Base-by-base conservation (phyloP, 2,888 invertebrate species). In the Suillia variegata region DNA sequence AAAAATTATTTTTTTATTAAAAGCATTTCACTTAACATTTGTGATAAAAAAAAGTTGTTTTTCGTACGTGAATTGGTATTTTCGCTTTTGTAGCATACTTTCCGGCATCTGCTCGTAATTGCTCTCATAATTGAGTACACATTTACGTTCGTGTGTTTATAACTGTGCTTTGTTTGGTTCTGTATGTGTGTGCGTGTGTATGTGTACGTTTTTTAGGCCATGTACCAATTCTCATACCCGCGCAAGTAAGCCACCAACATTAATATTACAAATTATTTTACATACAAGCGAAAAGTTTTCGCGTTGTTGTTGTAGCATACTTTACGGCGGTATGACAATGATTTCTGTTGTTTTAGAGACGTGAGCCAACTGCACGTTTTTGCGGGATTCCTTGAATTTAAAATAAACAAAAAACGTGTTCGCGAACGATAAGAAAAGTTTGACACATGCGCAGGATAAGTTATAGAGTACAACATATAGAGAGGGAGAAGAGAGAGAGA, bases 211-310 rank as follows among this genome's bases (percentile, higher is more conserved):
- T 54, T 42, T 20, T 38, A 54, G 54, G 38, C 54, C 38, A 54
- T 54, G 54, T 54, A 21, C 42, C 38, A 42, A 54, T 42, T 54
- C 54, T 10, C 42, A 38, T 54, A 38, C 26, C 10, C 10, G 5
- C 10, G 26, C n/a, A n/a, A 26, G 26, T 26, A 10, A 6, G 26
- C 26, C 10, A n/a, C n/a, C n/a, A 26, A 10, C 26, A 26, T 26
- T 26, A 6, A 26, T n/a, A n/a, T n/a, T n/a, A n/a, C n/a, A n/a
- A n/a, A n/a, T n/a, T n/a, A n/a, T n/a, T n/a, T n/a, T 26, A 26
- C 26, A 26, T 10, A 26, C 26, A 26, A 26, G n/a, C n/a, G n/a
- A n/a, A n/a, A n/a, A n/a, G n/a, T n/a, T n/a, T n/a, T n/a, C n/a
- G n/a, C n/a, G n/a, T 26, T 26, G 5, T 26, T 26, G 26, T 26